A percentile compares a stretch with the other conserved stretches of the same genome.
These are phyloP conservation scores for Ciconia boyciana DNA, from an alignment of 2,113 vertebrate species.

Conservation along the genomic window DNA sequence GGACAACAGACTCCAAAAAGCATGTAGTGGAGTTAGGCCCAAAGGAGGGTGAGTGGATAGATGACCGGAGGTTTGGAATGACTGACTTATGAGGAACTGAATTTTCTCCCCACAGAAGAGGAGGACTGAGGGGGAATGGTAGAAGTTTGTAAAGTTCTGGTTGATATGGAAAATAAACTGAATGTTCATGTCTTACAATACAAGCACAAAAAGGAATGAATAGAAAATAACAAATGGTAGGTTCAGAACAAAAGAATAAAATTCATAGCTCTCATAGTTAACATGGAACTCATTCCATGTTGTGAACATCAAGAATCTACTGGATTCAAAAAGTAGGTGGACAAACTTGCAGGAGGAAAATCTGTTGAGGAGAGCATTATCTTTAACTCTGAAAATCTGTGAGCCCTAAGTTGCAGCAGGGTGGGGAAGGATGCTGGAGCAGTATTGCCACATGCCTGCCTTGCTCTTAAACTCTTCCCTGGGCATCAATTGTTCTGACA, in stretches of 20 bases:
- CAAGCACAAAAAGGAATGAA: neutral
- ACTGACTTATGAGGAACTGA: neutral
- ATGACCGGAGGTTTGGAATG: neutral
- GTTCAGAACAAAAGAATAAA: neutral
- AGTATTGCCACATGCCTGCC: neutral
- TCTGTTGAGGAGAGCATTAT: neutral
- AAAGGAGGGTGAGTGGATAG: neutral
- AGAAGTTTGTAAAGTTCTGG: neutral
- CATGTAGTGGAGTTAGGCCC: neutral
- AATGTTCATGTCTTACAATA: neutral
- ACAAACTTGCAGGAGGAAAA: neutral
- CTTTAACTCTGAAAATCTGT: neutral
- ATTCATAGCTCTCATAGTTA: neutral
- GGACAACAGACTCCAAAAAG: neutral
- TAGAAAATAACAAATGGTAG: neutral
- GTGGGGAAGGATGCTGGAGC: neutral
- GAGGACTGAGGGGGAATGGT: neutral
- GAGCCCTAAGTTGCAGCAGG: neutral
- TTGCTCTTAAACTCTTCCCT: neutral
- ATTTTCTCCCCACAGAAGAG: neutral
- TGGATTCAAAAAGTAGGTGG: neutral
- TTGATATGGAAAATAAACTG: neutral
- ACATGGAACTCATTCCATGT: neutral
- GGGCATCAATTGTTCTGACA: neutral
- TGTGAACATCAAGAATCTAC: neutral